These are phyloP conservation scores for Raja brachyura DNA, from an alignment of 2,113 vertebrate species.

Conservation along the genomic window DNA sequence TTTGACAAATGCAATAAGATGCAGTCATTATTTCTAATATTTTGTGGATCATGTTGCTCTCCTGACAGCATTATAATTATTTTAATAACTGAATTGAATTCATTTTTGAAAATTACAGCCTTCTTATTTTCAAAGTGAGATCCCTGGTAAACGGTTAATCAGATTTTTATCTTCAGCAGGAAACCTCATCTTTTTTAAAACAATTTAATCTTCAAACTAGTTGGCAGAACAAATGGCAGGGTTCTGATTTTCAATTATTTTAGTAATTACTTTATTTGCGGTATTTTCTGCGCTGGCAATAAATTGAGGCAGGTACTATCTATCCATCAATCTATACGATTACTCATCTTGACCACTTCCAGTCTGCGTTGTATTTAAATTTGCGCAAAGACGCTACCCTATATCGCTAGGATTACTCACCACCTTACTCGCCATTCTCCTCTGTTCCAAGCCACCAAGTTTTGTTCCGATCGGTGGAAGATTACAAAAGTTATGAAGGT, in stretches of 20 bases:
- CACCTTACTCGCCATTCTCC: too few relatives aligned
- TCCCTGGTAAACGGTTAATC: neutral
- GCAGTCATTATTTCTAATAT: neutral
- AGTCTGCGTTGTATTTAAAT: too few relatives aligned
- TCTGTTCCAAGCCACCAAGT: too few relatives aligned
- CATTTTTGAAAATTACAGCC: neutral
- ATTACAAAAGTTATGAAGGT: too few relatives aligned
- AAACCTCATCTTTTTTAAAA: neutral
- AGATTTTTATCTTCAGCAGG: neutral
- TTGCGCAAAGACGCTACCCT: too few relatives aligned
- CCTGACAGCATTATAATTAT: neutral
- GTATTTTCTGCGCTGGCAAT: neutral
- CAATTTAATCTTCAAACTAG: neutral
- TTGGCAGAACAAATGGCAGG: too few relatives aligned
- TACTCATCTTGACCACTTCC: too few relatives aligned
- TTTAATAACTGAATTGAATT: neutral
- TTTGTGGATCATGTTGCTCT: neutral
- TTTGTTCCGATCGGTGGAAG: too few relatives aligned
- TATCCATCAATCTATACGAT: too few relatives aligned
- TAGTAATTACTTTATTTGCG: neutral
- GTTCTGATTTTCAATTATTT: neutral
- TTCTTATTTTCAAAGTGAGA: neutral
- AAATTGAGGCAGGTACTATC: too few relatives aligned
- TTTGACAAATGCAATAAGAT: neutral
- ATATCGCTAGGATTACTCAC: too few relatives aligned